Conservation (phyloP, 2,888 invertebrate species). For the Diplazon laetatorius region DNA sequence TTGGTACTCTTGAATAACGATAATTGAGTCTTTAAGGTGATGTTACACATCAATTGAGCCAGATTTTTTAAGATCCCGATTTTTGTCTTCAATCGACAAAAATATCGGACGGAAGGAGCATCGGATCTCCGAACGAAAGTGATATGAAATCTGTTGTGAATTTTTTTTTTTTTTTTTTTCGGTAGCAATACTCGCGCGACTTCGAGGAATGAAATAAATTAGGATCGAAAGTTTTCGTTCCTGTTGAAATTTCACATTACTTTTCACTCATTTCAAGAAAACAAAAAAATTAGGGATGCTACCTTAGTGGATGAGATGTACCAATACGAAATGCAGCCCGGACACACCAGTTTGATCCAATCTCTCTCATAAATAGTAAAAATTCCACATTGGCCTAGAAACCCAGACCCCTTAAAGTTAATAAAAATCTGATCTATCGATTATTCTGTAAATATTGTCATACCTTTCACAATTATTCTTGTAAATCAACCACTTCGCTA, state of each 20-base stretch:
- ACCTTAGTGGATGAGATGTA: constrained; percentile 52
- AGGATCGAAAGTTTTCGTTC: background rate
- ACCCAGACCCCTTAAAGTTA: background rate
- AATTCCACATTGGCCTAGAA: constrained; percentile 8
- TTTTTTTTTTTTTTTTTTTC: background rate
- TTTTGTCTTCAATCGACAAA: background rate
- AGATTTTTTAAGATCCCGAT: background rate
- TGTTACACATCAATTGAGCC: constrained; percentile 5
- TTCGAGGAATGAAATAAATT: background rate
- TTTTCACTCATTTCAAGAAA: background rate
- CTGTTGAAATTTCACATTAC: background rate
- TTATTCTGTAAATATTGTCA: constrained; percentile 30
- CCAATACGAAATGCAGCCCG: constrained; percentile 45
- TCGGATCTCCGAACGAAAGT: too few relatives aligned
- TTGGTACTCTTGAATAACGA: too few relatives aligned
- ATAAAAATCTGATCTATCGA: constrained; percentile 2
- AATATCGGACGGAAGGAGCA: too few relatives aligned
- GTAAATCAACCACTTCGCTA: background rate
- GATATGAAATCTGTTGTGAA: too few relatives aligned
- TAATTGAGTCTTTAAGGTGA: background rate
- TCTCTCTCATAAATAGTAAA: constrained; percentile 38
- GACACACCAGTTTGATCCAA: background rate
- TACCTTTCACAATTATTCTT: background rate
- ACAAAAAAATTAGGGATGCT: constrained; percentile 13
- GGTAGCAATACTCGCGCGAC: background rate